Conservation (phyloP, 1,140 invertebrate genomes). For the Drosophila mauritiana region DNA sequence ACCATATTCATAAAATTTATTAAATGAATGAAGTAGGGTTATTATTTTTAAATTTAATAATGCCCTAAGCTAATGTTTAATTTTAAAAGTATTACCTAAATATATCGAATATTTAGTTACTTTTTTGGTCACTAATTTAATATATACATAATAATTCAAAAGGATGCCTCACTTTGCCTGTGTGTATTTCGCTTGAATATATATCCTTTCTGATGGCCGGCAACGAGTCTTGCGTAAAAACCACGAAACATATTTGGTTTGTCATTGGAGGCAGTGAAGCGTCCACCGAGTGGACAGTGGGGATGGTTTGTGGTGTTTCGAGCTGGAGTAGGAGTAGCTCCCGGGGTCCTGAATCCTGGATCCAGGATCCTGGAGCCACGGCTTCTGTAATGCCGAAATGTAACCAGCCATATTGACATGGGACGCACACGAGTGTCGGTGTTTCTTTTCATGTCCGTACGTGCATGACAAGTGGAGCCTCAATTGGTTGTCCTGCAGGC, state of each 20-base stretch:
- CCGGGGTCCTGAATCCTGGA: neutral
- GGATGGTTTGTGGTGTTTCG: neutral
- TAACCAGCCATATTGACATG: conserved; percentile 75
- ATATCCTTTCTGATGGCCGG: conserved; percentile 22
- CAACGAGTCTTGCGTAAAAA: conserved; percentile 72
- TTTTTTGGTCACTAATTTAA: no score
- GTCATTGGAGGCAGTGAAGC: conserved; percentile 79
- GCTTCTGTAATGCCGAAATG: conserved; percentile 65
- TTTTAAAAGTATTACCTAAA: no score
- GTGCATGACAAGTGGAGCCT: conserved; percentile 63
- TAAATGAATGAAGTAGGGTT: no score
- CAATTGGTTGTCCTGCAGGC: conserved; percentile 68
- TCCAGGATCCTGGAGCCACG: conserved; percentile 4
- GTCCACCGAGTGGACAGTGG: conserved; percentile 25
- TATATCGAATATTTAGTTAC: no score
- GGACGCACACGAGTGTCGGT: conserved; percentile 51
- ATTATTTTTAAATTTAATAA: no score
- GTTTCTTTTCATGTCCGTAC: conserved; percentile 71
- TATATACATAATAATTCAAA: no score
- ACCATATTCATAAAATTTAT: no score
- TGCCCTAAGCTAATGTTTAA: no score
- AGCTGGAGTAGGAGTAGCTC: neutral
- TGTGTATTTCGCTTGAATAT: neutral
- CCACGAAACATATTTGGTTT: conserved; percentile 84
- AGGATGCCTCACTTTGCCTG: neutral